Percentiles rank a stretch among this genome's conserved stretches.
Evolutionary conservation across 64 coral and sea anemone genomes (phyloP).

Genomic region (Actinia tenebrosa): DNA sequence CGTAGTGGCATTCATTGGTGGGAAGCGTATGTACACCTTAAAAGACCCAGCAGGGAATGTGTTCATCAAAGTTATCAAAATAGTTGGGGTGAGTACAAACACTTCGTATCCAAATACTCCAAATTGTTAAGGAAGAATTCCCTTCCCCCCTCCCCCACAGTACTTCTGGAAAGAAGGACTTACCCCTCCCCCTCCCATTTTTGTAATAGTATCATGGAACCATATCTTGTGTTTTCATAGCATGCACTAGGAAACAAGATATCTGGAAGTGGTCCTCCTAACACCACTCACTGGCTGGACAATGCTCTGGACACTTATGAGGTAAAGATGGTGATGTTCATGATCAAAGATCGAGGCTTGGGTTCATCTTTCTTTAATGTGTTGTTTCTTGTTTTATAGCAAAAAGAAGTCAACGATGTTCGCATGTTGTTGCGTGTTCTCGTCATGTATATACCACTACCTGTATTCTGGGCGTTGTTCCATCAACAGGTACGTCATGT

Average conservation of each 20-base stretch:
- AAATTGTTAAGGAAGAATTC: no score
- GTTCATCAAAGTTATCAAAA: constrained; percentile 53
- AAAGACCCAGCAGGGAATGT: constrained; percentile 72
- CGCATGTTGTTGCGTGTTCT: constrained; percentile 75
- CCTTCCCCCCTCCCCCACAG: neutral
- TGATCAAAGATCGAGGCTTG: neutral
- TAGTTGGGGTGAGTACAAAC: constrained; percentile 52
- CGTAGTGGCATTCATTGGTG: constrained; percentile 55
- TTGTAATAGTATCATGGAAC: neutral
- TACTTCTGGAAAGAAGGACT: no score
- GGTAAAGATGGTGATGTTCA: constrained; percentile 6
- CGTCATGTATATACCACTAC: constrained; percentile 83
- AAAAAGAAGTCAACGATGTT: constrained; percentile 71
- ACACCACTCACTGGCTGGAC: constrained; percentile 63
- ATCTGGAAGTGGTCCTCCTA: constrained; percentile 22
- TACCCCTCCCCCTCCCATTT: no score
- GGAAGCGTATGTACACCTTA: constrained; percentile 48
- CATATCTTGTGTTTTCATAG: constrained; percentile 5
- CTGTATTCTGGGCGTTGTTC: constrained; percentile 87
- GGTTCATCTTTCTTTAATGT: neutral
- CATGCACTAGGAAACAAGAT: constrained; percentile 64
- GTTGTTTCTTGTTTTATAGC: neutral
- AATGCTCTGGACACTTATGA: constrained; percentile 66
- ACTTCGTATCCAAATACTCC: neutral
- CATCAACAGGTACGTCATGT: constrained; percentile 68